Base-by-base conservation (phyloP, 1,140 invertebrate species). In the Temnothorax nylanderi region DNA sequence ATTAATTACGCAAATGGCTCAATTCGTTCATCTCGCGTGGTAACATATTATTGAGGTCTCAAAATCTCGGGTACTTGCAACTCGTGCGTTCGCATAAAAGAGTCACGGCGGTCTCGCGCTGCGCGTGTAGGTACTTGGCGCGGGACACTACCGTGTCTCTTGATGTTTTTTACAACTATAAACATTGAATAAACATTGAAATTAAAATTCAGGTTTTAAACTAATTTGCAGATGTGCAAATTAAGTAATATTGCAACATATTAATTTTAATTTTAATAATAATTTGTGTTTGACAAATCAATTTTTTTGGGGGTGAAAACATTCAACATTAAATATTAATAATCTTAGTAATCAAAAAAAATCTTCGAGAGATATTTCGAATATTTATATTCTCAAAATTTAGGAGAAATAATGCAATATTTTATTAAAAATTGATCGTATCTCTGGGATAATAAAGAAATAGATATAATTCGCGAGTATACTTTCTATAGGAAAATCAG, bases 1-100 rank as follows among this genome's bases (percentile, higher is more conserved):
- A 74, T 82, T 82, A 72, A 82, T 82, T 82, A 82, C 49, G 54
- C 10, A 60, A 82, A 82, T 74, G 67, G 67, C 26, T 34, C n/a
- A 18, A 18, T 60, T 60, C 67, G 54, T 37, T 67, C 11, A 16
- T 74, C 18, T 37, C 49, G n/a, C 51, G 34, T 41, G 13, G 60
- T 37, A 44, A 54, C n/a, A 6, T 32, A 26, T 26, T 26, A 26
- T 26, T 26, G 1, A 26, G 26, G 1, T 26, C 26, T 26, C 26
- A 26, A 26, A 26, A 26, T 26, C 26, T 26, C 26, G 26, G 26
- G 26, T 26, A 26, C 26, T 26, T 26, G 26, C 26, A 26, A 26
- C 26, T 26, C 26, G 26, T 26, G 26, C 26, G 26, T 26, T 26
- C 26, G 26, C 0, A 1, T 26, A 26, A 26, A 26, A 26, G 26